Conservation (phyloP, 2,888 invertebrate species). For the Platypus cylindrus region DNA sequence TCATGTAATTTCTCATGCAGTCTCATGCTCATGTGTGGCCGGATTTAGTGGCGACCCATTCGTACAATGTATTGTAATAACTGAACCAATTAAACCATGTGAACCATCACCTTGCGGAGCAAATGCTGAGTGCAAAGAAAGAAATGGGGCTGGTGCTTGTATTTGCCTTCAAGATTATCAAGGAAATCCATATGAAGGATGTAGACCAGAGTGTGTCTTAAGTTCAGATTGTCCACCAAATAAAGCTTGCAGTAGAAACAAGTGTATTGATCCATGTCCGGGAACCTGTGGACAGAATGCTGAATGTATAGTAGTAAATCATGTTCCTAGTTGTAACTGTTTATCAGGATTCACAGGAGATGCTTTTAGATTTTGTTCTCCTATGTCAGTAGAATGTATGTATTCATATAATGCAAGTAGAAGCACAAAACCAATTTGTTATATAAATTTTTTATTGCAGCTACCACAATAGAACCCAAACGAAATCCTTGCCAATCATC, state of each 20-base stretch:
- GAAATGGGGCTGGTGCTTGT: conserved; percentile 69
- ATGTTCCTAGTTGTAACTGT: conserved; percentile 77
- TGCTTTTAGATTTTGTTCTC: conserved; percentile 46
- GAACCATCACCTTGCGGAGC: conserved; percentile 79
- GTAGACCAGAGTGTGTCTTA: conserved; percentile 76
- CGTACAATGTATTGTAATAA: conserved; percentile 55
- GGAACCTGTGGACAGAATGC: conserved; percentile 75
- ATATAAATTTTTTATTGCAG: conserved; percentile 3
- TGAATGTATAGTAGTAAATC: conserved; percentile 72
- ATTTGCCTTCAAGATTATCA: conserved; percentile 68
- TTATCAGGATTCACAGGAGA: conserved; percentile 59
- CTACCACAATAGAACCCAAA: conserved; percentile 25
- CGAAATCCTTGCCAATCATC: conserved; percentile 56
- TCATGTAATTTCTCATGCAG: conserved; percentile 64
- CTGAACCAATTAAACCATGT: conserved; percentile 55
- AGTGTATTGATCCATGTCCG: conserved; percentile 76
- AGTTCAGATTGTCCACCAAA: conserved; percentile 76
- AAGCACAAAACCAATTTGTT: conserved; percentile 2
- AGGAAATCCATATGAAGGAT: conserved; percentile 77
- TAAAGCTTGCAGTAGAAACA: conserved; percentile 69
- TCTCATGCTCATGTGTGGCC: conserved; percentile 63
- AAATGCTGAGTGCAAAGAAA: conserved; percentile 66
- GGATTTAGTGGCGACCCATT: conserved; percentile 76
- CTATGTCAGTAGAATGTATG: conserved; percentile 26
- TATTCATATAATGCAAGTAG: conserved; percentile 2